Evolutionary conservation across 2,113 vertebrate species (phyloP), one percentile per base, ranked within the genome.

Genomic region (Centrocercus urophasianus): DNA sequence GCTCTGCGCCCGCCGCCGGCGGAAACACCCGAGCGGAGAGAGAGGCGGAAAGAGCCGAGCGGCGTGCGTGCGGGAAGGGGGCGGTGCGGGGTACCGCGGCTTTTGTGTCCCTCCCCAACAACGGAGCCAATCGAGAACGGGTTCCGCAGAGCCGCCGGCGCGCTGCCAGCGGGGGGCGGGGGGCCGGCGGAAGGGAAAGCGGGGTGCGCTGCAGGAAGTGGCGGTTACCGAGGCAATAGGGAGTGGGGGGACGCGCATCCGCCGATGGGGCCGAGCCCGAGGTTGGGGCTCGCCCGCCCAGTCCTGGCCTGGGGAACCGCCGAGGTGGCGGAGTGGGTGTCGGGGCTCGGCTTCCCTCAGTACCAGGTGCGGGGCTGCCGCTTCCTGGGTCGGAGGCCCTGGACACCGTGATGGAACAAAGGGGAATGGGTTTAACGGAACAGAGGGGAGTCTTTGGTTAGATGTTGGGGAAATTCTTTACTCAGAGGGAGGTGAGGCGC

Each of bases 281-380:
- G 10, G 16, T 20, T 7, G 25, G 36, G 1, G 3, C 3, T 28
- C 36, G 1, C 28, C 65, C 21, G 25, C 21, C 24, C 45, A 20
- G 65, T 48, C 50, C 67, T 84, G 38, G 4, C 82, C 4, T 98
- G 98, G 98, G 96, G 87, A 52, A 74, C 95, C 43, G 93, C 86
- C 47, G 88, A 96, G 5, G 98, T 98, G 90, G 97, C 97, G 3
- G 93, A 95, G 52, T 98, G 98, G 98, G 95, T 98, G 89, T 85
- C 43, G 34, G 32, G 34, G 14, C 79, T 97, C 75, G 98, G 98
- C 65, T 98, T 98, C 59, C 97, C 98, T 10, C 97, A 98, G 22
- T 98, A 98, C 80, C 83, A 98, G 98, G 98, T 98, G 94, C 25
- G 65, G n/a, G 8, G 38, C 28, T 30, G 73, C 42, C 52, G 25